These are phyloP conservation scores for Catagonus wagneri DNA, from an alignment of 2,113 vertebrate genomes.

Conservation along the genomic window DNA sequence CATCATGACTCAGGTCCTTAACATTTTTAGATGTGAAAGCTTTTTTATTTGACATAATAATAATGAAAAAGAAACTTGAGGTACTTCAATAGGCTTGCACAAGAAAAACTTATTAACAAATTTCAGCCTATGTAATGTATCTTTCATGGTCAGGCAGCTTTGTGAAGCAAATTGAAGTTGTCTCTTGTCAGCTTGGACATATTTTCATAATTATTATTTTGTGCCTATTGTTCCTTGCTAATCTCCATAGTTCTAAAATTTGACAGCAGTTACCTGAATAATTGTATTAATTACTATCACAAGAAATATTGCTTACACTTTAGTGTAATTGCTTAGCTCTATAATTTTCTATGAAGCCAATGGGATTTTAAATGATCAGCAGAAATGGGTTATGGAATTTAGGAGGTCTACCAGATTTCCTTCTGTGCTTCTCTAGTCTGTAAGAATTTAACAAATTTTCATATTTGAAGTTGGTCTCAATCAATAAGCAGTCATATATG, in stretches of 20 bases:
- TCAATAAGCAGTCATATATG: neutral
- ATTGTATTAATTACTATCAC: constrained; percentile 63
- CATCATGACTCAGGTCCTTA: neutral
- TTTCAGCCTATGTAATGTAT: constrained; percentile 62
- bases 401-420: constrained; percentile 12
- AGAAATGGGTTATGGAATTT: neutral
- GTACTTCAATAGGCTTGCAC: constrained; percentile 64
- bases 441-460: constrained; percentile 55
- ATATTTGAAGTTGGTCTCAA: constrained; percentile 47
- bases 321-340: constrained; percentile 44
- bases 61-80: constrained; percentile 47
- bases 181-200: constrained; percentile 68
- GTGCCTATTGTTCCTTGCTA: constrained; percentile 58
- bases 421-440: neutral
- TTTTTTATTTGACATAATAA: constrained; percentile 68
- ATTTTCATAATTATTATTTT: constrained; percentile 78
- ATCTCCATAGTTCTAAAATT: constrained; percentile 35
- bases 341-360: neutral
- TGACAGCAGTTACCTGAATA: constrained; percentile 66
- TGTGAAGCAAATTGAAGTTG: constrained; percentile 60
- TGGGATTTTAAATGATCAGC: constrained; percentile 26
- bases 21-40: neutral
- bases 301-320: constrained; percentile 18
- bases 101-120: constrained; percentile 76
- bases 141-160: constrained; percentile 75